phyloP scores from a whole-genome alignment of 2,113 vertebrate species.

The Microtus richardsoni region DNA sequence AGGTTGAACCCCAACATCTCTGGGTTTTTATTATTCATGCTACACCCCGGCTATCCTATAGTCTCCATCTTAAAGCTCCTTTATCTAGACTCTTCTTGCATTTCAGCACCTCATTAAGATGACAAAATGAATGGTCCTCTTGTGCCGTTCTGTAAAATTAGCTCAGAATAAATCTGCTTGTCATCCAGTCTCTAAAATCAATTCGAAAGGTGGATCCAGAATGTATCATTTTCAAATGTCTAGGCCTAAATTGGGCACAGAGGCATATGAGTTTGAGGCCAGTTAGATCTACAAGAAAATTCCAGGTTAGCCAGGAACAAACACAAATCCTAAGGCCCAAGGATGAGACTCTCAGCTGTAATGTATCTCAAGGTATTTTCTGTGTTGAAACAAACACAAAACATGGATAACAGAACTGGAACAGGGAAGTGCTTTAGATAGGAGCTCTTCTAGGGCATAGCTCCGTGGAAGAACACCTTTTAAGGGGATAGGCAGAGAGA shows the following conservation, averaged over 20 bases:
- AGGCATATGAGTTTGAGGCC: neutral
- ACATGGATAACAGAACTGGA: neutral
- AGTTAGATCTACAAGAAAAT: neutral
- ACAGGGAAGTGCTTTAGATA: neutral
- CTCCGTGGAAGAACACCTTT: too few species aligned
- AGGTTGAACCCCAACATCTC: too few species aligned
- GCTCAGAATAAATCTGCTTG: conserved; percentile 6
- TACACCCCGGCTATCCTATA: too few species aligned
- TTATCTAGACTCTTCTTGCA: neutral
- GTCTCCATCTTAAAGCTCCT: neutral
- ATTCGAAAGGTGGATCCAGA: neutral
- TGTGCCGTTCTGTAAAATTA: neutral
- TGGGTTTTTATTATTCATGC: too few species aligned
- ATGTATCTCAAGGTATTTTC: neutral
- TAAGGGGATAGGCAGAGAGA: neutral
- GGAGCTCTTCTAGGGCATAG: neutral
- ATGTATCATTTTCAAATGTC: neutral
- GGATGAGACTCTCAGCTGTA: neutral
- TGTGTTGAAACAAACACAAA: neutral
- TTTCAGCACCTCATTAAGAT: conserved; percentile 12
- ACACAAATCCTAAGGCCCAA: neutral
- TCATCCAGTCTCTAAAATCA: neutral
- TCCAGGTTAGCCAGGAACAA: neutral
- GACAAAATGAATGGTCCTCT: neutral
- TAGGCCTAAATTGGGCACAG: neutral